Evolutionary conservation across 2,797 vertebrate species (phyloP), one percentile per base, ranked within the genome.

Genomic region (Mastacembelus armatus): DNA sequence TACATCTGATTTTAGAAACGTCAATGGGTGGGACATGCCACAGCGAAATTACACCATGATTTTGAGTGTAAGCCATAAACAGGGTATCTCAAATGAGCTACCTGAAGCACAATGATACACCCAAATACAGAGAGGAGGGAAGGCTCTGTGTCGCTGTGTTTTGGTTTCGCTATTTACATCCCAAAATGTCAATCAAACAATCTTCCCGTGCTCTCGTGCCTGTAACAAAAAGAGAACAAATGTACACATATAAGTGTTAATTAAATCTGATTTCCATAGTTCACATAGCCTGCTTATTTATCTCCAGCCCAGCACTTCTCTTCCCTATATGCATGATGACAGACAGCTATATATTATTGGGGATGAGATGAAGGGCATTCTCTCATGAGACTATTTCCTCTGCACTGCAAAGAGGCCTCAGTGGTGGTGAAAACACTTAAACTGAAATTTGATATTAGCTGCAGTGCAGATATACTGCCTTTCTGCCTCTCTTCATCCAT

Each of bases 141-240:
- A 70, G 27, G 26, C 59, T 78, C 54, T 52, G 61, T 18, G 52
- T 77, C 42, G 35, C 62, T 68, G 72, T 52, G 61, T 77, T 89
- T 90, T 89, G 83, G 84, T 87, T 90, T 89, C 54, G 64, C 70
- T 78, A 67, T 85, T 78, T 77, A 67, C 57, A 51, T 79, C 67
- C 69, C 4, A 66, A 36, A 71, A 71, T 44, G 57, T 78, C 72
- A 48, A 11, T 89, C 81, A 93, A 66, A 93, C 91, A 58, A 92
- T 90, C 84, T 90, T 93, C 64, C 91, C 92, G 7, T 91, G 84
- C 58, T 92, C 90, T 84, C 89, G 88, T 27, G 89, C 91, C 92
- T 92, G 86, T 36, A 71, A 72, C 74, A 64, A 40, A 51, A 9
- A 29, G 14, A 29, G 15, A 24, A 26, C 7, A 47, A 59, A n/a